A percentile compares a stretch with the other conserved stretches of the same genome.
Evolutionary conservation across 2,888 invertebrate genomes (phyloP).

Genomic region (Tricholauxania praeusta): DNA sequence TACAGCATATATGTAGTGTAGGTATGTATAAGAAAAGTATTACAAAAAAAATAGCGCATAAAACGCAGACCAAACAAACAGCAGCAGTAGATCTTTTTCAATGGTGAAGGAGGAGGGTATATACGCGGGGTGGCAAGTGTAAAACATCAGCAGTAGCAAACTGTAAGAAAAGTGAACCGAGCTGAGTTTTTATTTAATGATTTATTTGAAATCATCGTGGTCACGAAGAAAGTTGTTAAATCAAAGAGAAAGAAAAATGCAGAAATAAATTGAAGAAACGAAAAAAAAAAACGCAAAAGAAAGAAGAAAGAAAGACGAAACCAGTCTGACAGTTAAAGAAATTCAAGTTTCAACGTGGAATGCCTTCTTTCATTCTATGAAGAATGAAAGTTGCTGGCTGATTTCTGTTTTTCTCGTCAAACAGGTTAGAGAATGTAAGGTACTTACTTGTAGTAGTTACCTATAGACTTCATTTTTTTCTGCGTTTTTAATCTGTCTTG

Average conservation of each 20-base stretch:
- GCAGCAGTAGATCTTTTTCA: not conserved
- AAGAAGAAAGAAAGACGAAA: not conserved
- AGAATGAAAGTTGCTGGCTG: no score
- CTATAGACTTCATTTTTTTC: no score
- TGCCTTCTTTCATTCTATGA: no score
- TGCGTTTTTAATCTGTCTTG: no score
- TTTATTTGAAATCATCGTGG: constrained; percentile 1
- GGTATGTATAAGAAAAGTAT: not conserved
- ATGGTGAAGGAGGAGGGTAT: not conserved
- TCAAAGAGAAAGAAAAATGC: not conserved
- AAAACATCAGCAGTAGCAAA: not conserved
- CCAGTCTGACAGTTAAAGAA: not conserved
- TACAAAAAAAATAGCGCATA: not conserved
- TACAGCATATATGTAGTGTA: not conserved
- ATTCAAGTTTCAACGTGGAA: not conserved
- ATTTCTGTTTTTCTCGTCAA: no score
- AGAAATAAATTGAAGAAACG: not conserved
- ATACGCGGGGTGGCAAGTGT: not conserved
- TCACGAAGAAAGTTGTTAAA: constrained; percentile 15
- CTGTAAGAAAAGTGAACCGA: no score
- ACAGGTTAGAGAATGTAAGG: no score
- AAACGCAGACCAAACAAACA: constrained; percentile 3
- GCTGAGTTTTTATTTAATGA: not conserved
- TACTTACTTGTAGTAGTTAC: no score
- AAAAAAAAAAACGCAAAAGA: not conserved